Evolutionary conservation across 2,797 vertebrate genomes (phyloP).

Genomic region (Etheostoma nigrum): DNA sequence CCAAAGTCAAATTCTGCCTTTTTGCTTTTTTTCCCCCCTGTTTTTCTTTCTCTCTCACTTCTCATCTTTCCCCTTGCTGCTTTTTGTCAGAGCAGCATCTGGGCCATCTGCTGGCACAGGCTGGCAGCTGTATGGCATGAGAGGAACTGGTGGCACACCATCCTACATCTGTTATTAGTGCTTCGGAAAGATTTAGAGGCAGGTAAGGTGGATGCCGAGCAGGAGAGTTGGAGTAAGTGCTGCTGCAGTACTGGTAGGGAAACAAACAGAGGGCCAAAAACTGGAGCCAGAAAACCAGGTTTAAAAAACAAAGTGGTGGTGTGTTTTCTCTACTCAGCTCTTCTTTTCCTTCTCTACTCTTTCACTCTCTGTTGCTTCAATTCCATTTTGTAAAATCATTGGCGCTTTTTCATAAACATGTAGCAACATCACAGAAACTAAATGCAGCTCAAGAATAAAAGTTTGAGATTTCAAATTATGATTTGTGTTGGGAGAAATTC

Average conservation of each 20-base stretch:
- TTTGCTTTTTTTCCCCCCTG: constrained; percentile 29
- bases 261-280: constrained; percentile 56
- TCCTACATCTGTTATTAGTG: constrained; percentile 67
- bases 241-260: constrained; percentile 25
- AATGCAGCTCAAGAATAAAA: constrained; percentile 19
- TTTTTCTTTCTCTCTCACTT: constrained; percentile 52
- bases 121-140: constrained; percentile 53
- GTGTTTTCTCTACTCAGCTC: constrained; percentile 61
- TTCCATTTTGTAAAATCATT: constrained; percentile 25
- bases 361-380: constrained; percentile 28
- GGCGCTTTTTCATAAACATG: constrained; percentile 29
- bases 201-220: constrained; percentile 55
- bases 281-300: constrained; percentile 65
- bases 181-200: constrained; percentile 50
- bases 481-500: constrained; percentile 7
- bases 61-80: constrained; percentile 47
- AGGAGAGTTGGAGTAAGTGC: constrained; percentile 35
- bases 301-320: constrained; percentile 75
- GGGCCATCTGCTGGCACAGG: constrained; percentile 57
- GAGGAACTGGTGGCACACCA: constrained; percentile 62
- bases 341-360: constrained; percentile 17
- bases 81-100: constrained; percentile 46
- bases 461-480: background rate
- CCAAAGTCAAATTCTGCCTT: constrained; percentile 59
- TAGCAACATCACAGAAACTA: constrained; percentile 36